These are phyloP conservation scores for Drosophila elegans DNA, from an alignment of 1,140 invertebrate species.

Conservation along the genomic window DNA sequence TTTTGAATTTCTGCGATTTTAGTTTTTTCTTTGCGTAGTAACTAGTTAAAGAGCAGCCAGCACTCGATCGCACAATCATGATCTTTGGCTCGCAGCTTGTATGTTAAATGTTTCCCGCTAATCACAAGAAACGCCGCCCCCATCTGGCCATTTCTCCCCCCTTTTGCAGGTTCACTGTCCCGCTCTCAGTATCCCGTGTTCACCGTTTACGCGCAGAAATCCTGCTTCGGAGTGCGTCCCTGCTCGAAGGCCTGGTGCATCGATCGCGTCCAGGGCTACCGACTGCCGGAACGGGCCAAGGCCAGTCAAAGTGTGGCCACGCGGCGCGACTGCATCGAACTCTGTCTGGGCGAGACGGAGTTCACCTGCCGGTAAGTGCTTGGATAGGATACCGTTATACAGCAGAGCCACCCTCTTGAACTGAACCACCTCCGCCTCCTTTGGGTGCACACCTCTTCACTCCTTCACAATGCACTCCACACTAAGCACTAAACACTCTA, in stretches of 20 bases:
- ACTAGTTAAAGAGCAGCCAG: slow-evolving; percentile 46
- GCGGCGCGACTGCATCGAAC: slow-evolving; percentile 94
- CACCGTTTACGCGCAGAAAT: slow-evolving; percentile 97
- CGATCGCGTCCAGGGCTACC: slow-evolving; percentile 95
- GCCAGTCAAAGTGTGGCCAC: slow-evolving; percentile 90
- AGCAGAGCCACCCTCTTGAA: slow-evolving; percentile 86
- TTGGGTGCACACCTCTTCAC: no score
- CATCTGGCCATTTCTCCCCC: slow-evolving; percentile 1
- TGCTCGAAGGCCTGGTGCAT: slow-evolving; percentile 96
- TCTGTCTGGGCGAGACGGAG: slow-evolving; percentile 94
- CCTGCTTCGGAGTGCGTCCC: slow-evolving; percentile 93
- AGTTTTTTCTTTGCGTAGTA: slow-evolving; percentile 30
- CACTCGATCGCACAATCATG: slow-evolving; percentile 46
- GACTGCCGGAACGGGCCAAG: slow-evolving; percentile 90
- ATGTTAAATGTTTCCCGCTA: slow-evolving; percentile 50
- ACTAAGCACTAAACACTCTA: slow-evolving; percentile 14
- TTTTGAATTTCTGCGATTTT: no score
- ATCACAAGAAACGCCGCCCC: slow-evolving; percentile 37
- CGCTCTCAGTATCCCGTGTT: slow-evolving; percentile 97
- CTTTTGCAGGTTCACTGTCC: slow-evolving; percentile 91
- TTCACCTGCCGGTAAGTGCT: slow-evolving; percentile 94
- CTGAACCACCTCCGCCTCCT: slow-evolving; percentile 20
- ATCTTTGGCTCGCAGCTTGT: slow-evolving; percentile 49
- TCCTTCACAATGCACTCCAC: slow-evolving; percentile 22
- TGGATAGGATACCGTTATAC: slow-evolving; percentile 85